Evolutionary conservation across 1,140 invertebrate species (phyloP), one percentile per base, ranked within the genome.

Genomic region (Drosophila micromelanica): DNA sequence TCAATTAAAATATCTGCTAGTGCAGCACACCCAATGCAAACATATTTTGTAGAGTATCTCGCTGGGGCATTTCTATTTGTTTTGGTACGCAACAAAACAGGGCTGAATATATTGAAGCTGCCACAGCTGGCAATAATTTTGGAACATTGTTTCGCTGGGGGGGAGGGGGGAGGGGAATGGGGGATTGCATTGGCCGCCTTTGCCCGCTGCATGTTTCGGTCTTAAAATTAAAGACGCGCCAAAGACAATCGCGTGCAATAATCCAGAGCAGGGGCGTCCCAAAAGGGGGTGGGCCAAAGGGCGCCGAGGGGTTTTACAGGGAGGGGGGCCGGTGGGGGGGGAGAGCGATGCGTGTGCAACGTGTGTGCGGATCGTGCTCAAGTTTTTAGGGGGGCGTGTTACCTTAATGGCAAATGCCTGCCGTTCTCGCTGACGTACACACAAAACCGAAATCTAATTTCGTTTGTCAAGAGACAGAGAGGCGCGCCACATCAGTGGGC

Each of bases 361-460:
- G 68, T 67, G 70, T 64, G 70, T 63, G 59, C 59, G 64, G 64
- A 75, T 79, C 60, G 65, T 78, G 64, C 71, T 13, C 20, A 52
- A 42, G 59, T 57, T 54, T 80, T 37, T 40, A 61, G 32, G 43
- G 62, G 23, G n/a, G n/a, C n/a, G n/a, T n/a, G n/a, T n/a, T n/a
- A n/a, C n/a, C n/a, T 71, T 71, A 75, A 74, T 57, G 56, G 64
- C 54, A 61, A 43, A 43, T 61, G 35, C 43, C 76, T 46, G 35
- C 43, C 32, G 45, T 64, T 38, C 38, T 59, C 51, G 52, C 46
- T 61, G 63, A 60, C 77, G 61, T 71, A 51, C 48, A 61, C 46
- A 68, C 73, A 82, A 72, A 87, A 87, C 82, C 84, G 27, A 87
- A 87, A 89, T 87, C 84, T 76, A 87, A 87, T 87, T 87, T 87